phyloP scores from a whole-genome alignment of 2,113 vertebrate genomes.

The Cercocebus atys region DNA sequence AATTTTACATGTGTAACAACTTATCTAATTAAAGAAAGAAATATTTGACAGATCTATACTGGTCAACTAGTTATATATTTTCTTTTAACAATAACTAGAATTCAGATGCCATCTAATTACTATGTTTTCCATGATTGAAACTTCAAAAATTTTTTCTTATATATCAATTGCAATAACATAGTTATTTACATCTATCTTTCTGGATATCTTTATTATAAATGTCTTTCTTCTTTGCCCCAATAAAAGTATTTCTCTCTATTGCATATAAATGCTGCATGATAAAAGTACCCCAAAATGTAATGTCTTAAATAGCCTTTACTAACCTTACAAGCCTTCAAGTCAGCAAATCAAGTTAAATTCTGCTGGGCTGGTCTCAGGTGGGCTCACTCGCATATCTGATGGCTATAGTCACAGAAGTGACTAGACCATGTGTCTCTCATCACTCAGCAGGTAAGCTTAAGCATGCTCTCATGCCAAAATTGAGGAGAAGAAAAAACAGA shows the following conservation, averaged over 20 bases:
- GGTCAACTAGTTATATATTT: neutral
- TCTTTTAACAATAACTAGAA: slow-evolving; percentile 25
- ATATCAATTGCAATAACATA: neutral
- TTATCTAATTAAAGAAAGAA: slow-evolving; percentile 24
- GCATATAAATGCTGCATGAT: neutral
- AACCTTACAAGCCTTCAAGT: neutral
- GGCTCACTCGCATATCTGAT: neutral
- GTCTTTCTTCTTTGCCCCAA: neutral
- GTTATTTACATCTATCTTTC: slow-evolving; percentile 32
- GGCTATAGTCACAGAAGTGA: neutral
- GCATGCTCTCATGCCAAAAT: neutral
- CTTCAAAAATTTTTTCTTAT: neutral
- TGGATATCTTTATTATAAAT: neutral
- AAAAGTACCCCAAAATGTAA: neutral
- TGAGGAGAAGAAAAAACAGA: neutral
- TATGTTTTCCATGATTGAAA: neutral
- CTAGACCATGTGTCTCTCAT: neutral
- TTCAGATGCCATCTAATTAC: slow-evolving; percentile 24
- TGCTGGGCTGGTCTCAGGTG: neutral
- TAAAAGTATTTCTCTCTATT: slow-evolving; percentile 14
- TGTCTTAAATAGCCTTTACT: neutral
- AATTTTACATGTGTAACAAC: neutral
- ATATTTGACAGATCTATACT: neutral
- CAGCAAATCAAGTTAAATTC: neutral
- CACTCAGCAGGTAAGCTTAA: neutral